Evolutionary conservation across 2,113 vertebrate genomes (phyloP), one percentile per base, ranked within the genome.

Genomic region (Syngnathus typhle): DNA sequence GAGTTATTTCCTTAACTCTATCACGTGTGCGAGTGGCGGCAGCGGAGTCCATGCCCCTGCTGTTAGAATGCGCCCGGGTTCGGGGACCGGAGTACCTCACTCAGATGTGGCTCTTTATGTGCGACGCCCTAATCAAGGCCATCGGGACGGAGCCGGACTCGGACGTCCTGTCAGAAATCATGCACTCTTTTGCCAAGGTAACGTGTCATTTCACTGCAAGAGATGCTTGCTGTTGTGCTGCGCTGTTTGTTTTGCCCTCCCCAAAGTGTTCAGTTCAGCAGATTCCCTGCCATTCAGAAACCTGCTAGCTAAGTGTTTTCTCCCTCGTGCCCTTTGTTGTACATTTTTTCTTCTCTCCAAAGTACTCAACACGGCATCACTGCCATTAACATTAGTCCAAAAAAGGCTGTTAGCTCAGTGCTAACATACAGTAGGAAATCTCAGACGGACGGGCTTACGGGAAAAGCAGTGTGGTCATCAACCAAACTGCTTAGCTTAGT

Each of bases 101-200:
- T 0, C 94, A 99, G 88, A 99, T 99, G 97, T 99, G 97, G 97
- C 95, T 95, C 87, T 99, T 99, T 85, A 99, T 99, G 96, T 99
- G 97, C 38, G 96, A 98, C 46, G 95, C 96, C 0, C 93, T 99
- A 60, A 99, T 99, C 88, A 99, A 98, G 89, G 91, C 95, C 67
- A 99, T 99, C 43, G 96, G 97, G 52, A 99, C 97, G 0, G 97
- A 99, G 67, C 96, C 97, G 0, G 96, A 99, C 77, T 95, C 95
- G 0, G 96, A 99, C 38, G 97, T 99, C 71, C 92, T 99, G 47
- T 99, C 97, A 0, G 96, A 99, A 87, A 96, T 99, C 73, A 99
- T 99, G 97, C 96, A 99, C 82, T 96, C 96, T 10, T 98, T 99
- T 69, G 96, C 97, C 41, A 99, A 98, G 94, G 97, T 99, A 47